Conservation (phyloP, 2,888 invertebrate genomes). For the Sialis lutaria region DNA sequence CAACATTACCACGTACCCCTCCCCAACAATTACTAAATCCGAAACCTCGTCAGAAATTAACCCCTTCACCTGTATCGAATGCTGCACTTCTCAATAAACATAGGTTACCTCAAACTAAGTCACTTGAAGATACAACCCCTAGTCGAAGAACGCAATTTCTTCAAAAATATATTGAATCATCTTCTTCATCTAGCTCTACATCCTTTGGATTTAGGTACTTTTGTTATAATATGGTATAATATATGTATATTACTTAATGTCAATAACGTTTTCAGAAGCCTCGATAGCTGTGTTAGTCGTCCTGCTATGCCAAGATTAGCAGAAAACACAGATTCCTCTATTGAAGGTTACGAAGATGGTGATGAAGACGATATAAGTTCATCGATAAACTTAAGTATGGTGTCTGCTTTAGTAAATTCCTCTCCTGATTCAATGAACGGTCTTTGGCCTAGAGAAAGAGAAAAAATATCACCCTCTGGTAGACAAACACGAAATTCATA, state of each 20-base stretch:
- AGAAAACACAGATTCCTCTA: conserved; percentile 31
- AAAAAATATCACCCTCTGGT: conserved; percentile 22
- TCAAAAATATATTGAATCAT: conserved; percentile 32
- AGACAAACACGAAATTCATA: conserved; percentile 16
- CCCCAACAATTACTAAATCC: neutral
- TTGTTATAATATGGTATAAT: too few species aligned
- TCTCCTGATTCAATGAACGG: conserved; percentile 19
- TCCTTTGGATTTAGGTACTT: conserved; percentile 33
- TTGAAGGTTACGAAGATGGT: conserved; percentile 28
- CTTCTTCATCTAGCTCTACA: conserved; percentile 32
- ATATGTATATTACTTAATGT: too few species aligned
- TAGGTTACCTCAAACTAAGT: conserved; percentile 32
- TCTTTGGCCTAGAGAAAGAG: conserved; percentile 10
- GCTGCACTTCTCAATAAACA: conserved; percentile 12
- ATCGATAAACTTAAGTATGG: conserved; percentile 25
- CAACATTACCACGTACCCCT: conserved; percentile 16
- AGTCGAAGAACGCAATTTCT: conserved; percentile 37
- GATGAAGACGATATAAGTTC: conserved; percentile 31
- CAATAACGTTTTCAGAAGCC: conserved; percentile 24
- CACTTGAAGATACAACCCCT: conserved; percentile 27
- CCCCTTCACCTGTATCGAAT: conserved; percentile 14
- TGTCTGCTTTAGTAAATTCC: conserved; percentile 19
- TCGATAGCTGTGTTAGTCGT: conserved; percentile 34
- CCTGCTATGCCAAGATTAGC: conserved; percentile 27
- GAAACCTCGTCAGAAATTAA: conserved; percentile 6